Conservation (phyloP, 2,113 vertebrate species). For the Noturus placidus region DNA sequence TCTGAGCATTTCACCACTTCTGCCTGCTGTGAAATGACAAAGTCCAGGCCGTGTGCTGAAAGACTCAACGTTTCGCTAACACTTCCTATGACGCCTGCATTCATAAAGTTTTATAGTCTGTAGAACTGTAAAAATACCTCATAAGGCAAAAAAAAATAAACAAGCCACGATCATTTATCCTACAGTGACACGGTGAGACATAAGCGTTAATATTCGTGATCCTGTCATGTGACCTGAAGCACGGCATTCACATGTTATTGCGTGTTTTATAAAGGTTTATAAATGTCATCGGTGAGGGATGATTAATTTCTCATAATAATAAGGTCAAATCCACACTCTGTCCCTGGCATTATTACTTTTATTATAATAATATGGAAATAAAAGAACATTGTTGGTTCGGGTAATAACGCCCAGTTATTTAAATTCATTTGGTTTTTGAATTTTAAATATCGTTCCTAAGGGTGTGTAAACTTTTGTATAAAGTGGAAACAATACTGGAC, state of each 20-base stretch:
- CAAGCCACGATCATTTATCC: background rate
- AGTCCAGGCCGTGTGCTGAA: background rate
- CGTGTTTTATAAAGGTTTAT: background rate
- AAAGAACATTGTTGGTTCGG: background rate
- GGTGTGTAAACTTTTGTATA: background rate
- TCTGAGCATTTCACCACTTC: background rate
- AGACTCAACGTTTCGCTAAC: background rate
- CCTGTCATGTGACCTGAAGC: background rate
- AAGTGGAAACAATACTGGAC: background rate
- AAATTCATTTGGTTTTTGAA: background rate
- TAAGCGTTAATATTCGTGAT: background rate
- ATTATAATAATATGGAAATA: background rate
- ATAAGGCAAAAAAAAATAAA: background rate
- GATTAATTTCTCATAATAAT: background rate
- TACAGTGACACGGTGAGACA: background rate
- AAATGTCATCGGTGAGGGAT: background rate
- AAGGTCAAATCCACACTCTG: background rate
- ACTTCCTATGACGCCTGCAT: background rate
- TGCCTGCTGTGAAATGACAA: constrained; percentile 17
- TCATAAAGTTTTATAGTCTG: background rate
- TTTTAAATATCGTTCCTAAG: background rate
- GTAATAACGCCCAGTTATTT: background rate
- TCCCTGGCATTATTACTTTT: background rate
- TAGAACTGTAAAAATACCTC: background rate
- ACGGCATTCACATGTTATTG: background rate